Conservation (phyloP, 1,140 invertebrate species). For the Mercenaria mercenaria region DNA sequence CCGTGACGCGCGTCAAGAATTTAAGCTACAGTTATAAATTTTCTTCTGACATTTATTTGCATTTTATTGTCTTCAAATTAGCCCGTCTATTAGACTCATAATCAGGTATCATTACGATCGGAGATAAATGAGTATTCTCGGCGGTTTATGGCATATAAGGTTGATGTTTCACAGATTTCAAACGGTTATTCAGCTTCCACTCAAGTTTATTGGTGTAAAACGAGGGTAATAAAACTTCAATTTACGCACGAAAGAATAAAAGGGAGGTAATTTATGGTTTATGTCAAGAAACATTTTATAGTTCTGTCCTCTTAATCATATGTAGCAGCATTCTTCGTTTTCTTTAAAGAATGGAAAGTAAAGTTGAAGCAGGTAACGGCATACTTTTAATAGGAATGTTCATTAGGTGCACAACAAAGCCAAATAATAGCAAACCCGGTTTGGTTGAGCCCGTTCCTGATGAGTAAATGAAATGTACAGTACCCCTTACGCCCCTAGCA, state of each 20-base stretch:
- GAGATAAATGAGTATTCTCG: conserved; percentile 1
- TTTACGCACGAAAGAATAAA: neutral
- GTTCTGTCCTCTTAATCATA: neutral
- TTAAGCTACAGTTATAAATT: conserved; percentile 24
- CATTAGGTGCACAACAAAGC: no score
- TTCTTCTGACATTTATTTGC: conserved; percentile 51
- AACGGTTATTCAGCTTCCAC: neutral
- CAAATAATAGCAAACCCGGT: no score
- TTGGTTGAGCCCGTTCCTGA: no score
- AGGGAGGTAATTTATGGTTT: neutral
- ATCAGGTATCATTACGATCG: conserved; percentile 28
- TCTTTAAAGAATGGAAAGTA: no score
- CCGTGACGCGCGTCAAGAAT: neutral
- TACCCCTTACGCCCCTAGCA: no score
- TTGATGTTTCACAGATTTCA: conserved; percentile 32
- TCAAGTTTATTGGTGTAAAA: conserved; percentile 8
- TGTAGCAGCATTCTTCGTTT: no score
- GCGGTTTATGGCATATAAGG: conserved; percentile 22
- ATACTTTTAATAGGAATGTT: no score
- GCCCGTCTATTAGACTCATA: conserved; percentile 29
- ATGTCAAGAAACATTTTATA: neutral
- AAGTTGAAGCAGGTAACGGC: no score
- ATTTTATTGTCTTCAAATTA: conserved; percentile 49
- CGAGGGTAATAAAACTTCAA: conserved; percentile 6
- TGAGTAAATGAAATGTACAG: no score